Percentiles rank a stretch among this genome's conserved stretches.
Evolutionary conservation across 2,113 vertebrate genomes (phyloP).

Genomic region (Setophaga coronata): DNA sequence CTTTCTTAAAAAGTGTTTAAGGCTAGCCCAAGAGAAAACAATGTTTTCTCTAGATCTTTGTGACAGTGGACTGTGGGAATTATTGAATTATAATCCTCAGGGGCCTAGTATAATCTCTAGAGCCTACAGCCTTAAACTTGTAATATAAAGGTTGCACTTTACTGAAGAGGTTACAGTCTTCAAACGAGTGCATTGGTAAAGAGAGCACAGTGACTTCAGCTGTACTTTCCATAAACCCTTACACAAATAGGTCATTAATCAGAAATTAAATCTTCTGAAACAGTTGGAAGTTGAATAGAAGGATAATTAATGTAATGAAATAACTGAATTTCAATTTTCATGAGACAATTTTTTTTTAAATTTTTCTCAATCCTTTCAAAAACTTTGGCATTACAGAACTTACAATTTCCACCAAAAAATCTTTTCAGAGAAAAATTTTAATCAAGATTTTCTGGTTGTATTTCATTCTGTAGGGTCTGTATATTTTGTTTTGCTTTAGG

Average conservation of each 20-base stretch:
- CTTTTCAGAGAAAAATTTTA: not conserved
- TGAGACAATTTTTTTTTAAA: fast-evolving
- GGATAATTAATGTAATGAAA: not conserved
- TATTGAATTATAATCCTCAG: not conserved
- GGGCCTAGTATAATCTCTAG: not conserved
- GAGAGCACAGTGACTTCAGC: not conserved
- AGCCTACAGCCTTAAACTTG: not conserved
- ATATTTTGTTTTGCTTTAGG: not conserved
- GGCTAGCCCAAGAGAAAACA: not conserved
- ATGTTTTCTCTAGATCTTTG: not conserved
- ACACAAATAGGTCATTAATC: not conserved
- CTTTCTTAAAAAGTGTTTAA: not conserved
- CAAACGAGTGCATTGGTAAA: not conserved
- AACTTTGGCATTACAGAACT: not conserved
- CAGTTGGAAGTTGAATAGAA: not conserved
- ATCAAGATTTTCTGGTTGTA: not conserved
- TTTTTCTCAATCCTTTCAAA: not conserved
- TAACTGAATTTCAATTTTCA: not conserved
- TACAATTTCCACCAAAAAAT: not conserved
- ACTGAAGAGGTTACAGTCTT: not conserved
- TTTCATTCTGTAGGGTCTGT: not conserved
- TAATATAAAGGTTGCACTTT: not conserved
- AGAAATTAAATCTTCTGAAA: not conserved
- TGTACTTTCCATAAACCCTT: not conserved
- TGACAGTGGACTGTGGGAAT: not conserved